These are phyloP conservation scores for Eremophila alpestris DNA, from an alignment of 2,797 vertebrate genomes.

Conservation along the genomic window DNA sequence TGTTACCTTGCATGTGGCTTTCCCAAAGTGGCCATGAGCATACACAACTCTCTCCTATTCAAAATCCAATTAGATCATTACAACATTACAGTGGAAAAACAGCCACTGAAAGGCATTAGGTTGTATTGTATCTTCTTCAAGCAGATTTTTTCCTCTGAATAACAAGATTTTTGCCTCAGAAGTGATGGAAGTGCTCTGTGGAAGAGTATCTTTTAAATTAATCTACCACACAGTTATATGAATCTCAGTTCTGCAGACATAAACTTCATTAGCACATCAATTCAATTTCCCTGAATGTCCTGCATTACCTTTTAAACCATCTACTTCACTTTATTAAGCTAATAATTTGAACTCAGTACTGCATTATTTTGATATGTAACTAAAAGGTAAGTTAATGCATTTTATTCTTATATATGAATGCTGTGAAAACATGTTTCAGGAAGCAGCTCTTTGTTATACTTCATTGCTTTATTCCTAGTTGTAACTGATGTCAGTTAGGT, in stretches of 20 bases:
- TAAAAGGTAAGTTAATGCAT: conserved; percentile 10
- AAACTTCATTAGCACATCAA: conserved; percentile 37
- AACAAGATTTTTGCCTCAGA: neutral
- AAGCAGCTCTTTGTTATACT: neutral
- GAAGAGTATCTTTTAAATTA: neutral
- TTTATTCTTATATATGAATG: conserved; percentile 28
- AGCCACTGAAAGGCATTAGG: conserved; percentile 20
- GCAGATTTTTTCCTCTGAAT: neutral
- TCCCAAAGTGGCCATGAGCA: conserved; percentile 21
- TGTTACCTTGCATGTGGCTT: conserved; percentile 40
- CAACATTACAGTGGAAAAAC: conserved; percentile 16
- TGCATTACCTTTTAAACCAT: conserved; percentile 34
- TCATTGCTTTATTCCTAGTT: conserved; percentile 5
- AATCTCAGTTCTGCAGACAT: neutral
- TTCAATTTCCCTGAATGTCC: conserved; percentile 3
- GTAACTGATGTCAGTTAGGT: neutral
- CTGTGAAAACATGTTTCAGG: conserved; percentile 29
- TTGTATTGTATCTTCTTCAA: conserved; percentile 7
- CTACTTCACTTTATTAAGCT: conserved; percentile 37
- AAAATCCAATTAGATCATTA: conserved; percentile 33
- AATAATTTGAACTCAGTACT: conserved; percentile 24
- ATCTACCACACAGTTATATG: neutral
- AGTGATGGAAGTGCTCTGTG: neutral
- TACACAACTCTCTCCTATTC: neutral
- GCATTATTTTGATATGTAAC: conserved; percentile 19